A percentile compares a stretch with the other conserved stretches of the same genome.
Evolutionary conservation across 2,113 vertebrate genomes (phyloP).

Genomic region (Orycteropus afer): DNA sequence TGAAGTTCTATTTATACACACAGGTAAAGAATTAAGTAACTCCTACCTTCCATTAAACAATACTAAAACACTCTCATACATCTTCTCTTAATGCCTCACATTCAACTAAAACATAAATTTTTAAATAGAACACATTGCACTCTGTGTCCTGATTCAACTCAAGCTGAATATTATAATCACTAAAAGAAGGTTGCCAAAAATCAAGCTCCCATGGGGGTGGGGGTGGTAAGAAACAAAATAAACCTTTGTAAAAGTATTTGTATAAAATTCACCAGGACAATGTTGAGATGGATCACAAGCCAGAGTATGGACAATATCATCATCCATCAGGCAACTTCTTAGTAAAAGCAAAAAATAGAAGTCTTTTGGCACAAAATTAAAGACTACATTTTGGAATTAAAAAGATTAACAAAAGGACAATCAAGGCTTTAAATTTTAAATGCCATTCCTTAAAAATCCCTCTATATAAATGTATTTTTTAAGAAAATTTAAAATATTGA

Average conservation of each 20-base stretch:
- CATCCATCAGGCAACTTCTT: slow-evolving; percentile 40
- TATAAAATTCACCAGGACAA: slow-evolving; percentile 60
- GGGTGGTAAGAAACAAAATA: slow-evolving; percentile 45
- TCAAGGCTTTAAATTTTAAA: slow-evolving; percentile 42
- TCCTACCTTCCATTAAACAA: not conserved
- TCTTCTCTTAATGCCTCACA: not conserved
- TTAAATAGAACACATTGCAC: slow-evolving; percentile 41
- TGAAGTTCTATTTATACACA: slow-evolving; percentile 39
- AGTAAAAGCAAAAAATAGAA: slow-evolving; percentile 63
- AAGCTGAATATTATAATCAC: slow-evolving; percentile 37
- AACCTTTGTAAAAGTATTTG: slow-evolving; percentile 63
- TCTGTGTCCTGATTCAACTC: slow-evolving; percentile 33
- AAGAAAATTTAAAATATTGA: not conserved
- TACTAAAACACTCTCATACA: not conserved
- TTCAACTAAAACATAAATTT: not conserved
- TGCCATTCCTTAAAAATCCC: not conserved
- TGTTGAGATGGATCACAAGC: slow-evolving; percentile 29
- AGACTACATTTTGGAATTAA: slow-evolving; percentile 55
- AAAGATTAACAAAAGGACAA: slow-evolving; percentile 50
- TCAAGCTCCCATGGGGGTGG: not conserved
- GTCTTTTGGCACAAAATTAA: slow-evolving; percentile 63
- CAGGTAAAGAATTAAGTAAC: not conserved
- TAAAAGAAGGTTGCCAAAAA: slow-evolving; percentile 53
- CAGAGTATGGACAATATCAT: slow-evolving; percentile 46
- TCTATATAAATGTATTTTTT: slow-evolving; percentile 23